Percentiles rank a stretch among this genome's conserved stretches.
These are phyloP conservation scores for Pyrrhia umbra DNA, from an alignment of 2,888 invertebrate species.

Conservation along the genomic window DNA sequence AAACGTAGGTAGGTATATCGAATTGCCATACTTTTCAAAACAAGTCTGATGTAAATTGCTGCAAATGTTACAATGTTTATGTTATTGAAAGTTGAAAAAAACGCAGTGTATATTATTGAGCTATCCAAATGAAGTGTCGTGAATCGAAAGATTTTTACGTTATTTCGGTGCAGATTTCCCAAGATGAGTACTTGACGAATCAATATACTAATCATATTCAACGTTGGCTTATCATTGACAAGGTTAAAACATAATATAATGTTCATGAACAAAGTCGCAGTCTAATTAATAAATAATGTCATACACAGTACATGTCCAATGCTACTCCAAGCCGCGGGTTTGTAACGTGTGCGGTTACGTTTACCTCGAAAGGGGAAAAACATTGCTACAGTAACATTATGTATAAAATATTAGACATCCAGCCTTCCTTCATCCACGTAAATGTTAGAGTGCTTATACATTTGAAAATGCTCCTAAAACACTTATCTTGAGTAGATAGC, in stretches of 20 bases:
- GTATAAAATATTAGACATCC: conserved; percentile 42
- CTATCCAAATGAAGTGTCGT: too few species aligned
- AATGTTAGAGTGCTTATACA: conserved; percentile 20
- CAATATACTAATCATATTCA: too few species aligned
- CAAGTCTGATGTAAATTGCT: too few species aligned
- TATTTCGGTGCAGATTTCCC: too few species aligned
- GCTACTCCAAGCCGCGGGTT: not conserved
- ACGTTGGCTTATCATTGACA: too few species aligned
- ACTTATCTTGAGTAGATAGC: not conserved
- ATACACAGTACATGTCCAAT: conserved; percentile 3
- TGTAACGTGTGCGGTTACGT: conserved; percentile 18
- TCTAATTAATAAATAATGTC: conserved; percentile 15
- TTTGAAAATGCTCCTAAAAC: conserved; percentile 10
- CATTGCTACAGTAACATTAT: conserved; percentile 18
- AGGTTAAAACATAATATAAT: not conserved
- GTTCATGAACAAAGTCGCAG: not conserved
- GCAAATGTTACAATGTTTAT: too few species aligned
- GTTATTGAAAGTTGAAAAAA: too few species aligned
- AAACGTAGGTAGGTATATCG: too few species aligned
- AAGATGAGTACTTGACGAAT: too few species aligned
- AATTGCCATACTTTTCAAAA: too few species aligned
- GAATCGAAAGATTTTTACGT: too few species aligned
- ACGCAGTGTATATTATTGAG: too few species aligned
- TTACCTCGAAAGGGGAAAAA: conserved; percentile 15
- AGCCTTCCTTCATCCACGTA: conserved; percentile 13